phyloP scores from a whole-genome alignment of 2,113 vertebrate species.

The Aegypius monachus region DNA sequence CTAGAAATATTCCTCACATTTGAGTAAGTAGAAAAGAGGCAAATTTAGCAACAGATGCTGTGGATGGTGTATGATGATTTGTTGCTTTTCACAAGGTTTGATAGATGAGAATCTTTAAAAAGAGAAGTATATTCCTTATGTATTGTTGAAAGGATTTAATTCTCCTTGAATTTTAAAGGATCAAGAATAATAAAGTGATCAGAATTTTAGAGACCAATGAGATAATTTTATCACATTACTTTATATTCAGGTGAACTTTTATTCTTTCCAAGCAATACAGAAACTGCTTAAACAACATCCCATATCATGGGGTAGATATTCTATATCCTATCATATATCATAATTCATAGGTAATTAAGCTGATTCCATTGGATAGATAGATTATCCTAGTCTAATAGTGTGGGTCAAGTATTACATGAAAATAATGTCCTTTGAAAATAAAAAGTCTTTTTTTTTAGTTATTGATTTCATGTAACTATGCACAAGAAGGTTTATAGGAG shows the following conservation, averaged over 20 bases:
- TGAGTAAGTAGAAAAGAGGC: not conserved
- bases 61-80: not conserved
- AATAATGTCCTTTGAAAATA: not conserved
- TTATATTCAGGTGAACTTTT: not conserved
- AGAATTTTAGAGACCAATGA: not conserved
- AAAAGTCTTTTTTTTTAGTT: not conserved
- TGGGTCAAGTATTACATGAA: not conserved
- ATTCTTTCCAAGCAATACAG: not conserved
- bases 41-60: not conserved
- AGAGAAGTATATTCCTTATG: not conserved
- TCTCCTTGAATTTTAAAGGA: not conserved
- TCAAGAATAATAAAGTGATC: not conserved
- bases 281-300: not conserved
- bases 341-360: not conserved
- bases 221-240: not conserved
- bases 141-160: not conserved
- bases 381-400: not conserved
- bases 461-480: not conserved
- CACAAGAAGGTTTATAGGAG: not conserved
- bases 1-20: constrained; percentile 20
- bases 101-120: not conserved
- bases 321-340: not conserved
- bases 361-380: not conserved
- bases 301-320: not conserved
- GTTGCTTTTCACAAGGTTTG: not conserved